phyloP scores from a whole-genome alignment of 2,888 invertebrate genomes.

The Caenorhabditis zanzibari region DNA sequence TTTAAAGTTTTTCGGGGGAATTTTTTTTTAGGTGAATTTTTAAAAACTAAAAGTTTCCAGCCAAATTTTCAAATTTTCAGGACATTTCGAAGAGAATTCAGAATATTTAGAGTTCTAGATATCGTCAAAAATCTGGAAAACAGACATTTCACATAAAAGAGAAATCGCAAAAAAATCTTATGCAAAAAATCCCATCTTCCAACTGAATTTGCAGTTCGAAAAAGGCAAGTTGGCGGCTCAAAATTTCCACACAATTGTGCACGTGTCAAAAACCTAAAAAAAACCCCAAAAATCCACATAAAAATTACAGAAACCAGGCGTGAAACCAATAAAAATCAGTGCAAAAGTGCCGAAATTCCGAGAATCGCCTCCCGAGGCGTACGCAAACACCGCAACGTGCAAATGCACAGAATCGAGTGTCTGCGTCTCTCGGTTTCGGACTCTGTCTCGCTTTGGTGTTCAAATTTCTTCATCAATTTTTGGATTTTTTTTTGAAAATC shows the following conservation, averaged over 20 bases:
- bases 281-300: not conserved
- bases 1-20: not conserved
- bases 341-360: constrained; percentile 28
- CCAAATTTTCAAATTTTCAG: not conserved
- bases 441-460: not conserved
- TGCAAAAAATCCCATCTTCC: not conserved
- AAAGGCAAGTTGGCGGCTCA: not conserved
- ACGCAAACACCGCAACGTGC: constrained; percentile 24
- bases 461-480: not conserved
- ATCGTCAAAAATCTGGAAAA: too few relatives aligned
- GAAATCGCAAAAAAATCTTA: not conserved
- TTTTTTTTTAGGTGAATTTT: not conserved
- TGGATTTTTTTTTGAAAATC: not conserved
- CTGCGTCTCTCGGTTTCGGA: constrained; percentile 5
- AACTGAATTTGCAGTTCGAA: not conserved
- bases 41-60: not conserved
- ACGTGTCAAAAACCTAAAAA: not conserved
- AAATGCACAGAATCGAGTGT: not conserved
- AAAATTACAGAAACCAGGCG: not conserved
- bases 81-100: not conserved
- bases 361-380: not conserved
- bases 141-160: too few relatives aligned
- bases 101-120: not conserved
- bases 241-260: not conserved
- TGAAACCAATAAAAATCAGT: constrained; percentile 14